Evolutionary conservation across 2,113 vertebrate genomes (phyloP).

Genomic region (Trinectes maculatus): DNA sequence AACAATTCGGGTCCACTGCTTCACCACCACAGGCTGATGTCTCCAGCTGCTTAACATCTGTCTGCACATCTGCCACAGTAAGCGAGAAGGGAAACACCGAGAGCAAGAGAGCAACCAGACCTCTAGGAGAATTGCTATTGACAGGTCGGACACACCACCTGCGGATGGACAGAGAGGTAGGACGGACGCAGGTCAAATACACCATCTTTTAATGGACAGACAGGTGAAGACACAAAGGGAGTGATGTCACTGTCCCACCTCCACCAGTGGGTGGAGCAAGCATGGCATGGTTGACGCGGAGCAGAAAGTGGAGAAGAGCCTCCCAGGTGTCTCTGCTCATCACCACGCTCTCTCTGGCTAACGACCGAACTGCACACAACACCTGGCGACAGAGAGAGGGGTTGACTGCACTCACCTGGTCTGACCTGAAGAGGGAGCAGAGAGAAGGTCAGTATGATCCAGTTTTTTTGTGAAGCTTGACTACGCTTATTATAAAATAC

Average conservation of each 20-base stretch:
- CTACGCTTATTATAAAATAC: too few species aligned
- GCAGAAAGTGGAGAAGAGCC: conserved; percentile 91
- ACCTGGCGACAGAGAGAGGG: conserved; percentile 91
- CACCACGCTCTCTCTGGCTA: conserved; percentile 86
- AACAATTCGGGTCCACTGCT: conserved; percentile 93
- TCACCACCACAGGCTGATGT: conserved; percentile 91
- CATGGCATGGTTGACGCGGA: conserved; percentile 91
- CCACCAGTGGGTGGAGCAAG: conserved; percentile 85
- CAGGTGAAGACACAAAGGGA: too few species aligned
- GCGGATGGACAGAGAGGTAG: neutral
- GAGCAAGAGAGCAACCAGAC: conserved; percentile 92
- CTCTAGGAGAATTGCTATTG: conserved; percentile 92
- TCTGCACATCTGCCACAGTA: conserved; percentile 92
- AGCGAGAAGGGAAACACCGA: conserved; percentile 92
- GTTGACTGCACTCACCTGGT: conserved; percentile 85
- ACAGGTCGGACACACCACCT: conserved; percentile 88
- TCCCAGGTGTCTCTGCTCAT: conserved; percentile 96
- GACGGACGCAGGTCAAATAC: too few species aligned
- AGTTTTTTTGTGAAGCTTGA: too few species aligned
- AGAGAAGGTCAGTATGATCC: too few species aligned
- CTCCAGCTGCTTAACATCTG: conserved; percentile 95
- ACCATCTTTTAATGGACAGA: neutral
- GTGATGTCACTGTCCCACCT: too few species aligned
- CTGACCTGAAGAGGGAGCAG: conserved; percentile 80
- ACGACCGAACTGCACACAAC: conserved; percentile 89